Evolutionary conservation across 2,113 vertebrate genomes (phyloP).

Genomic region (Petaurus breviceps): DNA sequence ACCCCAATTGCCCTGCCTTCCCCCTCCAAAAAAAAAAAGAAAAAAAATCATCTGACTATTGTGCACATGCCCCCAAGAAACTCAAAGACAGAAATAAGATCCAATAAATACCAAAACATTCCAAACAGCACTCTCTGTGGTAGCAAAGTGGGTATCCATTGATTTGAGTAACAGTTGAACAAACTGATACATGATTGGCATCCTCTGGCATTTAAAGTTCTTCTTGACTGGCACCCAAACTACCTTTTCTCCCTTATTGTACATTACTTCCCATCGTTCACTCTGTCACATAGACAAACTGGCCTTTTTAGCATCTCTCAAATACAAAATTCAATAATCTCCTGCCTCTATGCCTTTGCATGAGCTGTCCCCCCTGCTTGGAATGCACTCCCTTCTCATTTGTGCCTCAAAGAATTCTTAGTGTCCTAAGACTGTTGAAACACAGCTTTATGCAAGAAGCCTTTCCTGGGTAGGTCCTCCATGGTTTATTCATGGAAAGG

Average conservation of each 20-base stretch:
- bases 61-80: neutral
- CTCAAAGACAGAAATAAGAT: neutral
- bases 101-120: neutral
- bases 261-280: neutral
- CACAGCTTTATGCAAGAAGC: neutral
- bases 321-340: neutral
- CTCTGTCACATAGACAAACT: neutral
- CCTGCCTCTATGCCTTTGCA: neutral
- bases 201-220: neutral
- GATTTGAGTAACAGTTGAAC: too few relatives aligned
- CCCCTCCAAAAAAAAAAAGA: neutral
- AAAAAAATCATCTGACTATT: neutral
- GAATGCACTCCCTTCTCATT: neutral
- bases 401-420: neutral
- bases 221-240: neutral
- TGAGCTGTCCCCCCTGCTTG: neutral
- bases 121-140: neutral
- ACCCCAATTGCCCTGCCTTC: too few relatives aligned
- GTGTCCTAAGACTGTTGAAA: neutral
- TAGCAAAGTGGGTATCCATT: neutral
- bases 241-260: neutral
- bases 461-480: neutral
- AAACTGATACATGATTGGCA: neutral
- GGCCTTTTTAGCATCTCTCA: neutral
- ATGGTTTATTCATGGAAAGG: too few relatives aligned